A percentile compares a stretch with the other conserved stretches of the same genome.
Evolutionary conservation across 1,140 invertebrate species (phyloP).

Genomic region (Homalodisca vitripennis): DNA sequence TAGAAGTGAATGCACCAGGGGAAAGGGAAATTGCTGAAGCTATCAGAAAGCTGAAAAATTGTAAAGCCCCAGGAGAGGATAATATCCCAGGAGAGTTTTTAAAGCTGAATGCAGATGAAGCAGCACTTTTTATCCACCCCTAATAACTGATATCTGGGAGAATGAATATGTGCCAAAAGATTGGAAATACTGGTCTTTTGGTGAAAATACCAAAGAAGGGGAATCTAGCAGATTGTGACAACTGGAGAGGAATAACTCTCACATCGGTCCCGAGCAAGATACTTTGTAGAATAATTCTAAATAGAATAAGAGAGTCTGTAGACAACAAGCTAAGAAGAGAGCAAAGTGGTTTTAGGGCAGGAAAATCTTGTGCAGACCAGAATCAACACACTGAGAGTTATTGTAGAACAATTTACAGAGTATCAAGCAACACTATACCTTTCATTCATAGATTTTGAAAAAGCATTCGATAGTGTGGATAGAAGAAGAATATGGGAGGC

Average conservation of each 20-base stretch:
- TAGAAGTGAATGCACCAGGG: not conserved
- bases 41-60: constrained; percentile 16
- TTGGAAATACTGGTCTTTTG: constrained; percentile 18
- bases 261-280: constrained; percentile 26
- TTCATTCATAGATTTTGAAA: not conserved
- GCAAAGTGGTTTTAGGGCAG: constrained; percentile 24
- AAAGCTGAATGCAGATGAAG: not conserved
- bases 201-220: constrained; percentile 29
- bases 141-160: not conserved
- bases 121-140: constrained; percentile 12
- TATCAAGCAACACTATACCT: not conserved
- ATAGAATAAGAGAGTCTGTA: constrained; percentile 27
- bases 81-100: constrained; percentile 11
- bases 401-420: constrained; percentile 23
- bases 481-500: constrained; percentile 10
- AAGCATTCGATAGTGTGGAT: constrained; percentile 1
- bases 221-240: constrained; percentile 27
- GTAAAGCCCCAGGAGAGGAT: constrained; percentile 21
- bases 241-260: constrained; percentile 33
- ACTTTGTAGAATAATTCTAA: constrained; percentile 21
- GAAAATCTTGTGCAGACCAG: constrained; percentile 17
- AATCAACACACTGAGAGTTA: constrained; percentile 29
- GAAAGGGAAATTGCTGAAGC: not conserved
- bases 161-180: constrained; percentile 20
- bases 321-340: constrained; percentile 22